Conservation (phyloP, 2,113 vertebrate species). For the Pelmatolapia mariae region DNA sequence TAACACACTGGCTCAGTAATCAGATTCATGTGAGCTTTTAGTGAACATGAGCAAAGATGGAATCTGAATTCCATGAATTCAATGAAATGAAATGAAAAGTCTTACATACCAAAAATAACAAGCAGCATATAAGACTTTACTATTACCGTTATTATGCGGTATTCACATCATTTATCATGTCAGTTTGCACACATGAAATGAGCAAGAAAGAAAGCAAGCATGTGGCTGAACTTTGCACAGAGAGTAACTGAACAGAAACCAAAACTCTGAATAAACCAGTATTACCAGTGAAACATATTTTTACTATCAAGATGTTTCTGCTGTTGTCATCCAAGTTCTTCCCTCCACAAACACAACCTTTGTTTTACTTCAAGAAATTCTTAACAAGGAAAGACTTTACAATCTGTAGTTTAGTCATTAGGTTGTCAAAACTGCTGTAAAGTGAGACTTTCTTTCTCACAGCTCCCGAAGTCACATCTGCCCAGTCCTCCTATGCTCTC, state of each 20-base stretch:
- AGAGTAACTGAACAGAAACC: not conserved
- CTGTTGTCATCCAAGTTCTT: not conserved
- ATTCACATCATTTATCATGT: not conserved
- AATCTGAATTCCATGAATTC: not conserved
- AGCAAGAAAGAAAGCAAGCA: not conserved
- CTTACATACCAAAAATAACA: not conserved
- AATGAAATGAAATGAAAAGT: fast-evolving
- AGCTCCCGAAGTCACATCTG: not conserved
- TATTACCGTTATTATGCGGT: not conserved
- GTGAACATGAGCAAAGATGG: not conserved
- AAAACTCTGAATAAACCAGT: not conserved
- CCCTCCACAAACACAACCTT: not conserved
- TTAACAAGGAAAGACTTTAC: not conserved
- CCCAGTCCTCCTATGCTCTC: not conserved
- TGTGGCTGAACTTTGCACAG: not conserved
- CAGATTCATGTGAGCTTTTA: not conserved
- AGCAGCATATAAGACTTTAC: not conserved
- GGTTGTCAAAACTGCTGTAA: not conserved
- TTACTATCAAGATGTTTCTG: not conserved
- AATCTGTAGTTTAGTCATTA: not conserved
- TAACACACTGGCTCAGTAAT: not conserved
- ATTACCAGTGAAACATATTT: not conserved
- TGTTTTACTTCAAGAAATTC: not conserved
- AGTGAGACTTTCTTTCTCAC: not conserved
- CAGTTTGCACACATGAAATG: not conserved